Conservation (phyloP, 2,888 invertebrate species). For the Trachelus tabidus region DNA sequence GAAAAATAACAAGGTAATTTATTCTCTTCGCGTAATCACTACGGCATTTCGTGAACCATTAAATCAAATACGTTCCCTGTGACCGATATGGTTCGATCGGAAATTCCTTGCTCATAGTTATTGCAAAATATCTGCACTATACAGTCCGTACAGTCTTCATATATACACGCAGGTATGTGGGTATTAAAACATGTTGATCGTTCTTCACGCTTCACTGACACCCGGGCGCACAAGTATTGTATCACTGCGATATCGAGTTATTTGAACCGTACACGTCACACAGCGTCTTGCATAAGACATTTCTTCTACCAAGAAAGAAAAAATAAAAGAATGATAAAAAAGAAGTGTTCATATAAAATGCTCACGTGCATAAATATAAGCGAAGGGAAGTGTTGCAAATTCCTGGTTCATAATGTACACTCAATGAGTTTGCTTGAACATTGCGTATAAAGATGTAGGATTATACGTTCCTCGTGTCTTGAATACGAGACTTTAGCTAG, state of each 20-base stretch:
- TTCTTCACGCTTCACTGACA: constrained; percentile 13
- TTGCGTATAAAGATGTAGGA: neutral
- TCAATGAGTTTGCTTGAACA: neutral
- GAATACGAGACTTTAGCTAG: constrained; percentile 29
- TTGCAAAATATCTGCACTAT: neutral
- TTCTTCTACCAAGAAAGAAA: neutral
- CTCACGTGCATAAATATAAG: neutral
- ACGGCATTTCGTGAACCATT: neutral
- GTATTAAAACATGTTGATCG: neutral
- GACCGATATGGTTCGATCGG: neutral
- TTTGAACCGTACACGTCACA: neutral
- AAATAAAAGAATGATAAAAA: neutral
- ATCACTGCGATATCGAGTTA: neutral
- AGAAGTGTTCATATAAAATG: neutral
- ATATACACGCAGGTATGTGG: neutral
- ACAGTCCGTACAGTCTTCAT: neutral
- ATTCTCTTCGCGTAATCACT: neutral
- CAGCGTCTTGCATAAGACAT: neutral
- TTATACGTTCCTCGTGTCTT: neutral
- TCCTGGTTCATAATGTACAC: neutral
- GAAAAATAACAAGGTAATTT: neutral
- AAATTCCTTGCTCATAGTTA: neutral
- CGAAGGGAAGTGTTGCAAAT: neutral
- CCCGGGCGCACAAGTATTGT: neutral
- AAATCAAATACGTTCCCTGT: neutral